Evolutionary conservation across 2,888 invertebrate genomes (phyloP).

Genomic region (Hypsopygia costalis): DNA sequence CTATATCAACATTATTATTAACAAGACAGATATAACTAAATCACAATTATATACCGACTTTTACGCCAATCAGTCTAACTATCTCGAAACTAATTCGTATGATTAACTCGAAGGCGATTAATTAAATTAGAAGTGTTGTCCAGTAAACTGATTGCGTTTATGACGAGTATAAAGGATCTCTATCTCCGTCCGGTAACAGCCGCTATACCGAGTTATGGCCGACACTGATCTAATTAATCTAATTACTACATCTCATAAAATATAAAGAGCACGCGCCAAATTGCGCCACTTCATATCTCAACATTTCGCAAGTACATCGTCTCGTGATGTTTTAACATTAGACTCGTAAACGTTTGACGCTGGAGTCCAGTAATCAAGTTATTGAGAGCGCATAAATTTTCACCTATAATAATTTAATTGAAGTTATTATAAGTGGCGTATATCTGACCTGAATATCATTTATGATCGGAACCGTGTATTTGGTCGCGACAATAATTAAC

Average conservation of each 20-base stretch:
- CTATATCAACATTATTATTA: no score
- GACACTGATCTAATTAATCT: slow-evolving; percentile 39
- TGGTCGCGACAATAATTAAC: no score
- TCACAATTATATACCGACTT: no score
- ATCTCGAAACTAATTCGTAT: neutral
- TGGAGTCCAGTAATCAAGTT: slow-evolving; percentile 13
- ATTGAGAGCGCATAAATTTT: slow-evolving; percentile 2
- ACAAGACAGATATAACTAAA: no score
- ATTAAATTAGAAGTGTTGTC: neutral
- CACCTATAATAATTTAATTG: slow-evolving; percentile 3
- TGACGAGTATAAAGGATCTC: slow-evolving; percentile 1
- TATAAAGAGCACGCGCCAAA: slow-evolving; percentile 39
- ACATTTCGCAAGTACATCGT: slow-evolving; percentile 23
- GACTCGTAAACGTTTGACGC: slow-evolving; percentile 16
- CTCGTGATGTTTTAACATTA: slow-evolving; percentile 17
- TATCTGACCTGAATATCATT: no score
- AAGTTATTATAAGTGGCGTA: no score
- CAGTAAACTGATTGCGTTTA: slow-evolving; percentile 1
- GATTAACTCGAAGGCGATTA: neutral
- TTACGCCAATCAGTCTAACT: neutral
- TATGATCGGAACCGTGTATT: no score
- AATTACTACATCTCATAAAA: slow-evolving; percentile 35
- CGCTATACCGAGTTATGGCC: slow-evolving; percentile 27
- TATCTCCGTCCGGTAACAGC: slow-evolving; percentile 2
- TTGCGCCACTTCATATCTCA: slow-evolving; percentile 36